phyloP scores from a whole-genome alignment of 2,888 invertebrate genomes.

The Amiota minor region DNA sequence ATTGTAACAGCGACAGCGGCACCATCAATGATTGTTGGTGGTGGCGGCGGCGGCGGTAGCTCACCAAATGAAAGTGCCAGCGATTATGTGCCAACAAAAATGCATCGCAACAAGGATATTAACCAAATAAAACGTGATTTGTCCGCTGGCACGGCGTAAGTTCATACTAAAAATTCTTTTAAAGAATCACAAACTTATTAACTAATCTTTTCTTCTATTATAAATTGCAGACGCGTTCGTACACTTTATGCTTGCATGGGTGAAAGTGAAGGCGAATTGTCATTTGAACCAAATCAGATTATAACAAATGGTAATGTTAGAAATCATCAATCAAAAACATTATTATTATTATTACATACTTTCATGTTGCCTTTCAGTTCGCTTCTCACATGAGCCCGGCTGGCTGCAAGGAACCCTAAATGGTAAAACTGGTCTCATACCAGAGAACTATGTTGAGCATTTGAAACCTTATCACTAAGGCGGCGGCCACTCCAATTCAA shows the following conservation, averaged over 20 bases:
- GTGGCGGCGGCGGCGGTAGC: slow-evolving; percentile 53
- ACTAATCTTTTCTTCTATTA: neutral
- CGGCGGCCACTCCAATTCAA: slow-evolving; percentile 34
- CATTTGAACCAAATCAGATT: slow-evolving; percentile 98
- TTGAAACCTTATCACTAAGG: slow-evolving; percentile 70
- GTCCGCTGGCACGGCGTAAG: slow-evolving; percentile 72
- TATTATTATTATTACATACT: slow-evolving; percentile 4
- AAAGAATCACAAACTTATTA: neutral
- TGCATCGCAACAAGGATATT: slow-evolving; percentile 76
- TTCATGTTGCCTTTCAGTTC: slow-evolving; percentile 76
- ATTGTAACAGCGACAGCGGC: slow-evolving; percentile 67
- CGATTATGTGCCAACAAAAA: slow-evolving; percentile 75
- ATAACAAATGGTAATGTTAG: slow-evolving; percentile 90
- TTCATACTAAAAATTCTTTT: slow-evolving; percentile 23
- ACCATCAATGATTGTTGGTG: slow-evolving; percentile 64
- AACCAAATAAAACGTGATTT: slow-evolving; percentile 72
- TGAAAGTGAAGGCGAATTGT: slow-evolving; percentile 96
- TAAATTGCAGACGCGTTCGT: slow-evolving; percentile 82
- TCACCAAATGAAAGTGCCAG: slow-evolving; percentile 52
- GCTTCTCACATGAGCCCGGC: slow-evolving; percentile 94
- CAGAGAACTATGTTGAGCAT: slow-evolving; percentile 95
- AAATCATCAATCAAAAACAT: no score
- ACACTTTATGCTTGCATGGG: slow-evolving; percentile 97
- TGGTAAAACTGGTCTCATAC: slow-evolving; percentile 93
- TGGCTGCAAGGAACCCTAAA: slow-evolving; percentile 97